Base-by-base conservation (phyloP, 2,888 invertebrate genomes). In the Luffia ferchaultella region DNA sequence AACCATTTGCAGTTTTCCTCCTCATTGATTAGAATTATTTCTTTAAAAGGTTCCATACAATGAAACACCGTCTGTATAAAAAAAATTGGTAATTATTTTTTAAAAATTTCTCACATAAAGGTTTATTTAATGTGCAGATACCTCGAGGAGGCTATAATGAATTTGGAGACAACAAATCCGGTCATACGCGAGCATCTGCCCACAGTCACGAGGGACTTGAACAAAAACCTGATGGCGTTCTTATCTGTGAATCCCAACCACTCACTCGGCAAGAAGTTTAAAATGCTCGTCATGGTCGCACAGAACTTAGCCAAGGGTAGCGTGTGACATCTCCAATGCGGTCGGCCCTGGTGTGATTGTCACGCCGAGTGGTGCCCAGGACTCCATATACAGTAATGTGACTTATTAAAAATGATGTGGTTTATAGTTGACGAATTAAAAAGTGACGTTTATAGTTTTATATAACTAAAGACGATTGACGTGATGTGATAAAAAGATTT, bases 151-250 rank as follows among this genome's bases (percentile, higher is more conserved):
- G 95, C 96, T 0, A 86, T 97, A 52, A 86, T 95, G 75, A 92
- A 91, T 67, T 80, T 97, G 52, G 93, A 95, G 73, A 86, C 89
- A 2, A 79, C 78, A 12, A 90, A 93, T 76, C 89, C 91, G 0
- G 88, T 93, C 46, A 94, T 93, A 0, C 87, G 90, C 55, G 95
- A 95, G 64, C 95, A 96, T 74, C 88, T 95, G 62, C 92, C 92
- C 0, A 87, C 86, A 20, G 93, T 97, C 20, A 76, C 96, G 51
- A 86, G 88, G 54, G 91, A 91, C 60, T 84, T 96, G 12, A 88
- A 90, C 66, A 88, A 89, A 65, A 93, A 94, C 70, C 30, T 96
- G 56, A 78, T 88, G 58, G 60, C 85, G 16, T 95, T 91, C 74
- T 86, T 93, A 45, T 65, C 83, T 18, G 74, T 86, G 9, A 87